Evolutionary conservation across 2,113 vertebrate genomes (phyloP).

Genomic region (Acanthisitta chloris): DNA sequence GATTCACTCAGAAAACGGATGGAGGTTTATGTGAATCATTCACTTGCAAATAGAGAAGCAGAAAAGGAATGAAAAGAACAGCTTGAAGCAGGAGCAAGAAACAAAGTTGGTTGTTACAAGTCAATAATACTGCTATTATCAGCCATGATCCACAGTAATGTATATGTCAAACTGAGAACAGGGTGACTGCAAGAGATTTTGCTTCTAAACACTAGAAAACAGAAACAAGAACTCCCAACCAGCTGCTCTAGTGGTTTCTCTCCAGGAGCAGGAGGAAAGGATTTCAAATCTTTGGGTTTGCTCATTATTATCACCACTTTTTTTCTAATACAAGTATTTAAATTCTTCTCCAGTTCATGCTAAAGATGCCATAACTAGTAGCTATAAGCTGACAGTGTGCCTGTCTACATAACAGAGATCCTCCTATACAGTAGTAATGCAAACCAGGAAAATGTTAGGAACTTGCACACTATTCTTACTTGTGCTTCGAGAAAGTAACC

Average conservation of each 20-base stretch:
- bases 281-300: not conserved
- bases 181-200: not conserved
- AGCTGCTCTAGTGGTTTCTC: not conserved
- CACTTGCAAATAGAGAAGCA: not conserved
- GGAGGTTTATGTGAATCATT: not conserved
- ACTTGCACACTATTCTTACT: not conserved
- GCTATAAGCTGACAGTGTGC: not conserved
- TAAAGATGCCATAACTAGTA: not conserved
- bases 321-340: not conserved
- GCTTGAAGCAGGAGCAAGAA: not conserved
- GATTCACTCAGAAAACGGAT: not conserved
- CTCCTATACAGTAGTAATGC: not conserved
- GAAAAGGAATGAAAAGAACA: not conserved
- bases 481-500: not conserved
- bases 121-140: not conserved
- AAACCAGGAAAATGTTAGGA: not conserved
- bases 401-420: not conserved
- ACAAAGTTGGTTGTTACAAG: not conserved
- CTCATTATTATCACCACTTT: not conserved
- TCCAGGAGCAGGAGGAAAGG: not conserved
- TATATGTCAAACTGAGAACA: not conserved
- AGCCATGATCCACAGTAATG: not conserved
- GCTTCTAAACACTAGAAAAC: not conserved
- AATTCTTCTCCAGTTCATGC: not conserved
- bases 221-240: not conserved